Conservation (phyloP, 2,888 invertebrate species). For the Lobophora halterata region DNA sequence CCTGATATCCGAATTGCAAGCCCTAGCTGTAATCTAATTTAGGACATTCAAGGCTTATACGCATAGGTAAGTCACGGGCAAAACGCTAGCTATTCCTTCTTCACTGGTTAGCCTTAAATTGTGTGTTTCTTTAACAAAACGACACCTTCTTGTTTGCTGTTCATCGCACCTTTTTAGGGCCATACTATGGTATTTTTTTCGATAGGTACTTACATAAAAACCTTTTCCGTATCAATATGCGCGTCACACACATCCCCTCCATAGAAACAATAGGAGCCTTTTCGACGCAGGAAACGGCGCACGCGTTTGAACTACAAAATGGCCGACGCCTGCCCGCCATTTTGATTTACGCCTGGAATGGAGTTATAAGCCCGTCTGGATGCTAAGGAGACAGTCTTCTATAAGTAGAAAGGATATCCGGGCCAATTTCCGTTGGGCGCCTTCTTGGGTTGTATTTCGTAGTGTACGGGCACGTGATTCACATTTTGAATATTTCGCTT, state of each 20-base stretch:
- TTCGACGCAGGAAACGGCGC: conserved; percentile 74
- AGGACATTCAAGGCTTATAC: no score
- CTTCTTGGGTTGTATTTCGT: no score
- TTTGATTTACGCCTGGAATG: conserved; percentile 49
- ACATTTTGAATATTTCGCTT: conserved; percentile 36
- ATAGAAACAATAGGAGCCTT: conserved; percentile 72
- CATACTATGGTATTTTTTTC: no score
- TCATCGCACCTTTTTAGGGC: no score
- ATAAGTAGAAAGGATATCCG: conserved; percentile 73
- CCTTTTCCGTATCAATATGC: conserved; percentile 58
- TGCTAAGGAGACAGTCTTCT: conserved; percentile 65
- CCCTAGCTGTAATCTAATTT: no score
- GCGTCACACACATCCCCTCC: conserved; percentile 69
- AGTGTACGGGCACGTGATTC: conserved; percentile 45
- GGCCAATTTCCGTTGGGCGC: conserved; percentile 57
- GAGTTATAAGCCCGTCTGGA: conserved; percentile 66
- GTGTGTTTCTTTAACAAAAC: no score
- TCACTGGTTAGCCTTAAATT: no score
- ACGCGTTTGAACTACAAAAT: conserved; percentile 72
- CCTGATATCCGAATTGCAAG: no score
- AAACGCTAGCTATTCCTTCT: no score
- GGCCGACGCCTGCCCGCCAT: conserved; percentile 57
- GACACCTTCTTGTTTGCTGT: no score
- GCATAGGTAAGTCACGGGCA: no score
- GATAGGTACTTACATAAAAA: conserved; percentile 55